phyloP scores from a whole-genome alignment of 2,113 vertebrate genomes.

The Nasalis larvatus region DNA sequence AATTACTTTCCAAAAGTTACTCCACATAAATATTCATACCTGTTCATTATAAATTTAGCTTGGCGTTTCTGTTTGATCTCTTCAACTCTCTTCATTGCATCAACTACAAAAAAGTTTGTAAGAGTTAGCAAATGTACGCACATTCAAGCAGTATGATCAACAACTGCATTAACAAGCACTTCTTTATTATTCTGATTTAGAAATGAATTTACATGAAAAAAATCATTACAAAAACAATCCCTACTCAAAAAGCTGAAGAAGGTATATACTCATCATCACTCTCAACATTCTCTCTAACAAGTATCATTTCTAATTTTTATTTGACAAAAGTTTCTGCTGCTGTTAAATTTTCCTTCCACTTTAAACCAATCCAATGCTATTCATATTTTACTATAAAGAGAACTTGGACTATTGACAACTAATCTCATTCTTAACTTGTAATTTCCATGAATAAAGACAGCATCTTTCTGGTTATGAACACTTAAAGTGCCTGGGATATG shows the following conservation, averaged over 20 bases:
- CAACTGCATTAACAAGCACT: background rate
- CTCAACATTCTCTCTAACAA: background rate
- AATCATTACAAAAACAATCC: background rate
- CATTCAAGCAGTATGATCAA: background rate
- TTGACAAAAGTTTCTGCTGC: background rate
- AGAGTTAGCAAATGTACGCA: background rate
- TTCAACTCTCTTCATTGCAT: constrained; percentile 95
- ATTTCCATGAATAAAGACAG: background rate
- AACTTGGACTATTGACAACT: background rate
- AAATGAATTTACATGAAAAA: background rate
- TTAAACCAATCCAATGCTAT: background rate
- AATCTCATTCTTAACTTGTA: background rate
- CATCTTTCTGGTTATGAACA: background rate
- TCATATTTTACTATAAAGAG: background rate
- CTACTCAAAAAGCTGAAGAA: background rate
- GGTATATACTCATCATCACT: background rate
- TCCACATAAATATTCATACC: constrained; percentile 82
- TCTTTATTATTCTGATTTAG: background rate
- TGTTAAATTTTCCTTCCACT: background rate
- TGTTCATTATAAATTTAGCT: constrained; percentile 97
- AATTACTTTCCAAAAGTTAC: background rate
- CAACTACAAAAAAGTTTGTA: constrained; percentile 86
- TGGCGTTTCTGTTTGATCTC: constrained; percentile 96
- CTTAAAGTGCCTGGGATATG: background rate
- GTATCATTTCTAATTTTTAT: background rate